These are phyloP conservation scores for Adelphocoris suturalis DNA, from an alignment of 2,888 invertebrate genomes.

Conservation along the genomic window DNA sequence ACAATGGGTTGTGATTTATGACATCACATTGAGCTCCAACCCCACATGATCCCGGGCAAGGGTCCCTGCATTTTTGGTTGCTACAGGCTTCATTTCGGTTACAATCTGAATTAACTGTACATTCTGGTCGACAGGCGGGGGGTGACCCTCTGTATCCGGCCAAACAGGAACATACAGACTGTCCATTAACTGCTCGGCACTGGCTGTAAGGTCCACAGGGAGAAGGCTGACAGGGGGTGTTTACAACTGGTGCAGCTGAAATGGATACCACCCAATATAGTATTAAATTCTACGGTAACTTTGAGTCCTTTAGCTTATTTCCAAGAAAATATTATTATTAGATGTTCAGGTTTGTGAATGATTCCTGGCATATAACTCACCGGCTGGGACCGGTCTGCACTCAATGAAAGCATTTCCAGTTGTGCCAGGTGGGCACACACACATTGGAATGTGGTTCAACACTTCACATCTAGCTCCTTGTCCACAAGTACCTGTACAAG, in stretches of 20 bases:
- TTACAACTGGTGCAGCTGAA: conserved; percentile 74
- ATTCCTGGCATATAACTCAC: conserved; percentile 3
- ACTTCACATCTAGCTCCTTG: conserved; percentile 85
- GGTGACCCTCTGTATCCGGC: conserved; percentile 87
- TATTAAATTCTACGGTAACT: not conserved
- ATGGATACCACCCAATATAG: conserved; percentile 33
- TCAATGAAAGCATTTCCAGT: conserved; percentile 83
- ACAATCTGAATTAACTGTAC: conserved; percentile 84
- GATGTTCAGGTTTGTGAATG: not conserved
- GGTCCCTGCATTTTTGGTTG: conserved; percentile 88
- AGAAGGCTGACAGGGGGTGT: conserved; percentile 80
- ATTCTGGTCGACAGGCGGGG: conserved; percentile 82
- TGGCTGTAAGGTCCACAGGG: conserved; percentile 81
- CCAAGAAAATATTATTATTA: not conserved
- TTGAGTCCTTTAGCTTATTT: not conserved
- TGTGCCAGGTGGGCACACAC: conserved; percentile 84
- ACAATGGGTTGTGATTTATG: conserved; percentile 87
- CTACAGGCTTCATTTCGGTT: conserved; percentile 85
- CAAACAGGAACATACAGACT: conserved; percentile 87
- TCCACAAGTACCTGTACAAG: conserved; percentile 86
- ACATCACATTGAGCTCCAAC: conserved; percentile 86
- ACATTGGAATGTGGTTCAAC: conserved; percentile 86
- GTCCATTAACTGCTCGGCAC: conserved; percentile 86
- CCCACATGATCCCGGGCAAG: conserved; percentile 88
- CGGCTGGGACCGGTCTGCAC: conserved; percentile 76